These are phyloP conservation scores for Bos javanicus DNA, from an alignment of 2,113 vertebrate species.

Conservation along the genomic window DNA sequence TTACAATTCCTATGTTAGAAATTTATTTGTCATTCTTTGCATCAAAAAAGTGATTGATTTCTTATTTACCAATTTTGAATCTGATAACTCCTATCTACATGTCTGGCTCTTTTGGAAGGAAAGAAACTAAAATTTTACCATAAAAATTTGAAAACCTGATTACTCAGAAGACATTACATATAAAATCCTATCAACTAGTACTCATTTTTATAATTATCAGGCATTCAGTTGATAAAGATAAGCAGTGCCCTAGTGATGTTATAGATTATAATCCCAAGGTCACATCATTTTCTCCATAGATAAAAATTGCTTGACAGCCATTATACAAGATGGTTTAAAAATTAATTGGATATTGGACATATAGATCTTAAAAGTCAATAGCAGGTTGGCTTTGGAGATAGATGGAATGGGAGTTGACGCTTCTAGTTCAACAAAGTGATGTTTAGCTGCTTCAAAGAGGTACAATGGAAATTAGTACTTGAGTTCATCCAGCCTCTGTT, in stretches of 20 bases:
- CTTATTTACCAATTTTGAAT: not conserved
- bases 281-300: not conserved
- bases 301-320: not conserved
- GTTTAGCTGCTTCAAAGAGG: not conserved
- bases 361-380: not conserved
- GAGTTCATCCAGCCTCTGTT: not conserved
- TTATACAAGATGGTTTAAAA: not conserved
- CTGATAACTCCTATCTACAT: not conserved
- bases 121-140: not conserved
- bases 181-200: not conserved
- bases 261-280: not conserved
- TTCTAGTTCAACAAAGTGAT: not conserved
- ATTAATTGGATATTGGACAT: not conserved
- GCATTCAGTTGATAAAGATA: not conserved
- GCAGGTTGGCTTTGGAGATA: not conserved
- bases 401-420: not conserved
- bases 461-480: not conserved
- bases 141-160: not conserved
- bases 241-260: not conserved
- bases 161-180: not conserved
- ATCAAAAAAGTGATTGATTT: not conserved
- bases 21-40: not conserved
- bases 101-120: not conserved
- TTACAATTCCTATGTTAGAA: not conserved
- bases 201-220: not conserved